Evolutionary conservation across 1,140 invertebrate genomes (phyloP), one percentile per base, ranked within the genome.

Genomic region (Oreohelix idahoensis): DNA sequence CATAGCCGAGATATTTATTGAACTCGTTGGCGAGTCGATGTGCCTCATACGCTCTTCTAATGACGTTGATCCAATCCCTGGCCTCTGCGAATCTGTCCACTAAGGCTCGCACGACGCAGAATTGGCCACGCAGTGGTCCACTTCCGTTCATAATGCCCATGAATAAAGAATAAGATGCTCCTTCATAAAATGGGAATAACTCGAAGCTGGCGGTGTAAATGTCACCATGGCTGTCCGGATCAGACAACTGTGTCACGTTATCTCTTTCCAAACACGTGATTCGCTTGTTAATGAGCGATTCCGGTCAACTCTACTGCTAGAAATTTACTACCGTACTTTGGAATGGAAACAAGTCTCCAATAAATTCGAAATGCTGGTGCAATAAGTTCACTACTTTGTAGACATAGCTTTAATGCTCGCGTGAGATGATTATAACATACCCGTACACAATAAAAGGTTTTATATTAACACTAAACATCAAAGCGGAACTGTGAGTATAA

Each of bases 191-290:
- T 32, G 81, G 82, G 75, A 77, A 85, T 2, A 85, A 58, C 38
- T 87, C 84, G 58, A 87, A 87, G 35, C 79, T 83, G n/a, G 86
- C 78, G 23, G 76, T 81, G 84, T 86, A 86, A 0, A 42, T 17
- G 35, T 80, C 70, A 17, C 79, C 77, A 17, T n/a, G 17, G 32
- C 42, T 35, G 66, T 85, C 84, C 4, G 84, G 77, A 5, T 35
- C 69, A 0, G 81, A 80, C 35, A 58, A 73, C 32, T 81, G 77
- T 8, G 86, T 86, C 35, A 77, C 79, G 81, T 86, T 86, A 35
- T 86, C 85, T 38, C 85, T 49, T 51, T 84, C 85, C 42, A 86
- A 51, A 49, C 83, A 79, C 45, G 84, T 71, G 13, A 83, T 66
- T 49, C 81, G 77, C 82, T 81, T 85, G 23, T 13, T 69, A 10